Evolutionary conservation across 1,140 invertebrate genomes (phyloP).

Genomic region (Sitobion miscanthi): DNA sequence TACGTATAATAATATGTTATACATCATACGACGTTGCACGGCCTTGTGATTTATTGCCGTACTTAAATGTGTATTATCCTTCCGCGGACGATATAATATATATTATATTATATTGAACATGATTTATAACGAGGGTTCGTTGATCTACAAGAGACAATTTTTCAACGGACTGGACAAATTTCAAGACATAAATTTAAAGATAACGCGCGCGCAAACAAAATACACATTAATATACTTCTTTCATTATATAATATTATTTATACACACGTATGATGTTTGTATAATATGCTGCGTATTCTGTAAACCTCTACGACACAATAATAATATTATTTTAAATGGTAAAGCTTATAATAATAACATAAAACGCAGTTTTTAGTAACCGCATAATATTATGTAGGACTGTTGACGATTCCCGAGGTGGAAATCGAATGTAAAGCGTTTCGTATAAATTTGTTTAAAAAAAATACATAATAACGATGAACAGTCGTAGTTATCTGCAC

Average conservation of each 20-base stretch:
- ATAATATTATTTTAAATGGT: background rate
- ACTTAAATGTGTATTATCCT: conserved; percentile 26
- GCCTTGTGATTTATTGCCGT: background rate
- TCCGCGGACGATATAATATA: background rate
- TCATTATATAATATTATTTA: background rate
- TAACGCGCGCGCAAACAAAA: background rate
- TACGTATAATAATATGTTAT: background rate
- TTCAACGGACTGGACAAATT: conserved; percentile 30
- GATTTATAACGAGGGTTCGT: conserved; percentile 1
- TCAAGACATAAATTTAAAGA: conserved; percentile 26
- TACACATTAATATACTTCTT: background rate
- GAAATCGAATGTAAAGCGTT: background rate
- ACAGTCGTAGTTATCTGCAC: background rate
- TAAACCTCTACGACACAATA: background rate
- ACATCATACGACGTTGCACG: background rate
- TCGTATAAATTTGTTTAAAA: background rate
- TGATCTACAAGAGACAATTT: conserved; percentile 40
- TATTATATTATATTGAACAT: background rate
- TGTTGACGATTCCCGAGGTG: no score
- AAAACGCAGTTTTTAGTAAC: background rate
- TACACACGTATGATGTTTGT: background rate
- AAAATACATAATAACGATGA: background rate
- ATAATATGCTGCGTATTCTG: background rate
- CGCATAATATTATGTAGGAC: background rate
- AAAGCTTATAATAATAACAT: background rate